Evolutionary conservation across 2,113 vertebrate species (phyloP), one percentile per base, ranked within the genome.

Genomic region (Gnathonemus longibarbis): DNA sequence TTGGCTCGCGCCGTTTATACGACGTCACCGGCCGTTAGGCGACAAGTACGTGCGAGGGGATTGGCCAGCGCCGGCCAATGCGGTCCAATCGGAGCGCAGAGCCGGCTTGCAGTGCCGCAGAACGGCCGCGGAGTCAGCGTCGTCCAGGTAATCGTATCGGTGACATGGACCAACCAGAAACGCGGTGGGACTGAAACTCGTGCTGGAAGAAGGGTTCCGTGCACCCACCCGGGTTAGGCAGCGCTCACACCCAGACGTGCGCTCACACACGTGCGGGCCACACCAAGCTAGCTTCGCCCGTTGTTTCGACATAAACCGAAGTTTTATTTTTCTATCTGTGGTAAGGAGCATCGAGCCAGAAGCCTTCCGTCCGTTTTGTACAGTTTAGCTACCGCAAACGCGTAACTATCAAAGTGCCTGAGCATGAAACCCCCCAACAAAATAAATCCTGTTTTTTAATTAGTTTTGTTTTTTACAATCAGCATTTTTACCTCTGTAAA

Each of bases 401-500:
- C 13, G 49, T 56, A 53, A 84, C 45, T 97, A 97, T 95, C 96
- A 97, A 95, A 98, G 97, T 98, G 97, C 97, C 97, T 98, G 96
- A 35, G 50, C 48, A 53, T 27, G 3, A 50, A 56, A 35, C 8
- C 10, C 49, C 48, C 39, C 39, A 10, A 53, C 50, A 56, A 31
- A 95, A 94, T 96, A 94, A 97, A 96, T 94, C 94, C 95, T 95
- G 96, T 96, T 87, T 53, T 53, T 39, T 39, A 95, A 97, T 96
- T 27, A 80, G 91, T 93, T 95, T 94, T 93, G 50, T 91, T 91
- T 92, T 95, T 94, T 95, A 95, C 89, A 91, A 97, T 97, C 97
- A 97, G 95, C 97, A 97, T 98, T 98, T 98, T 98, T 98, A 98
- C 97, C 96, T 98, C 96, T 96, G 97, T 98, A 95, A 95, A 94